Percentiles rank a stretch among this genome's conserved stretches.
Conservation (phyloP, 2,113 vertebrate genomes). For the Dasyprocta punctata region DNA sequence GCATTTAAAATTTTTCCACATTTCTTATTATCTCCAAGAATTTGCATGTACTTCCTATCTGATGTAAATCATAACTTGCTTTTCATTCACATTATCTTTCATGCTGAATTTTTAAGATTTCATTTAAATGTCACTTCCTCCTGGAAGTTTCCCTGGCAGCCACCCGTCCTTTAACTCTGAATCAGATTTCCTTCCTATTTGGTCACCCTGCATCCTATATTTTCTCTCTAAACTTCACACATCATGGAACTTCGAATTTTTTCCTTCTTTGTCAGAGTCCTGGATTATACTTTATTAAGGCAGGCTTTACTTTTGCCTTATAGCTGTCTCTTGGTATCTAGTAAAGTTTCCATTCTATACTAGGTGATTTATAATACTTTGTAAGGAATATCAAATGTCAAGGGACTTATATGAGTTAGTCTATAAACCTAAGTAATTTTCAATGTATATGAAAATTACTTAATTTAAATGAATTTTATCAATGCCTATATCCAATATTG, state of each 20-base stretch:
- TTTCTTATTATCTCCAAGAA: not conserved
- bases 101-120: not conserved
- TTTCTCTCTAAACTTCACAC: not conserved
- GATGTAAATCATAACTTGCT: not conserved
- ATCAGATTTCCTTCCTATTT: not conserved
- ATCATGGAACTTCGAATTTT: not conserved
- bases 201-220: not conserved
- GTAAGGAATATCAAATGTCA: not conserved
- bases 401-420: not conserved
- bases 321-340: not conserved
- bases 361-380: not conserved
- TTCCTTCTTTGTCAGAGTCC: not conserved
- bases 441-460: not conserved
- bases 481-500: not conserved
- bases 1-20: not conserved
- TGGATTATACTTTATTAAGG: not conserved
- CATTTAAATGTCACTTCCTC: not conserved
- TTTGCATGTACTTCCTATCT: not conserved
- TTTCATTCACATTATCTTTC: not conserved
- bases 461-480: constrained; percentile 24
- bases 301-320: not conserved
- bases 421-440: not conserved
- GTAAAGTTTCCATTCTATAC: not conserved
- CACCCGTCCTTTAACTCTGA: not conserved
- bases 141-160: not conserved